Evolutionary conservation across 2,113 vertebrate species (phyloP), one percentile per base, ranked within the genome.

Genomic region (Periophthalmus modestus): DNA sequence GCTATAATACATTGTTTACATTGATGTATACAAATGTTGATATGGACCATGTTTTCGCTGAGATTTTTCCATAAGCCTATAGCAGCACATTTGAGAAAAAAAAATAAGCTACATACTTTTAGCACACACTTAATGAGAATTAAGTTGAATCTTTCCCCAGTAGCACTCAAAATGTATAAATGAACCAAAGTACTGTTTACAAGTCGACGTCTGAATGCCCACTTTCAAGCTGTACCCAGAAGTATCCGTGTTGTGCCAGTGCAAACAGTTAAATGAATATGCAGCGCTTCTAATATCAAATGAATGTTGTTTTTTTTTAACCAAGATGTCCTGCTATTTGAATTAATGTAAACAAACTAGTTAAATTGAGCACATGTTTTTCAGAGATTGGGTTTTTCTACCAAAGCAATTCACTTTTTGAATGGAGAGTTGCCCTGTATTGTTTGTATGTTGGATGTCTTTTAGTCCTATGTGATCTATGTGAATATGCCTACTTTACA

Each of bases 391-490:
- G 28, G 65, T 74, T 89, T 66, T 92, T 91, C 81, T 92, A 92
- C 91, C 89, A 92, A 92, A 92, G 87, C 81, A 87, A 79, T 75
- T 71, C 77, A 85, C 79, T 87, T 90, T 59, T 89, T 88, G 78
- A 88, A 86, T 77, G 50, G 65, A 78, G 62, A 71, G 72, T 72
- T 77, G 76, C 72, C 72, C 72, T 76, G 81, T 79, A 58, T 69
- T 50, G 85, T 90, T 89, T 82, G 21, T 85, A 84, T 81, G 85
- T 84, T 78, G 79, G 68, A 69, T 81, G 87, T 89, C 78, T 85
- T 43, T 43, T 43, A 79, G 78, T 87, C 76, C 83, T 18, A 23
- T 71, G 78, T 83, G 73, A 24, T 67, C 81, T 28, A 76, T 78
- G 73, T 86, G 78, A 18, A 83, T 80, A 80, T 69, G 57, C 57